Conservation (phyloP, 2,888 invertebrate species). For the Tetranychus piercei region DNA sequence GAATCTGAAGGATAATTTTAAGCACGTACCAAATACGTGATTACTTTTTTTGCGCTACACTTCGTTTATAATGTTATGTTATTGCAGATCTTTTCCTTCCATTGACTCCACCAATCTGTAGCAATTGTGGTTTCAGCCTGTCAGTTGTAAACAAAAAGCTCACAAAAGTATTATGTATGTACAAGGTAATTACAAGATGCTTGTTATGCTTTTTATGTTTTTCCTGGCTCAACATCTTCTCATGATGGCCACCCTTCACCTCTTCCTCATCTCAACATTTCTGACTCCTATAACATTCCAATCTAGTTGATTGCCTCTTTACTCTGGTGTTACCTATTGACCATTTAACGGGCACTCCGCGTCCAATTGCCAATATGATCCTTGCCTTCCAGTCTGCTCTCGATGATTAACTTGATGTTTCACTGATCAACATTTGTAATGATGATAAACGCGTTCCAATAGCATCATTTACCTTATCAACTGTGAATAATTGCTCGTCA, state of each 20-base stretch:
- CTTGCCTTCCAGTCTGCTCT: not conserved
- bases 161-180: not conserved
- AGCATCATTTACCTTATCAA: not conserved
- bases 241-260: not conserved
- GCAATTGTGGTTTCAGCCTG: no score
- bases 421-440: not conserved
- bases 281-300: not conserved
- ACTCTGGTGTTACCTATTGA: not conserved
- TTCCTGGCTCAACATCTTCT: not conserved
- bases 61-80: no score
- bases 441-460: not conserved
- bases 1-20: not conserved
- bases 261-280: not conserved
- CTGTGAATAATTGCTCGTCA: not conserved
- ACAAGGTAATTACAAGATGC: not conserved
- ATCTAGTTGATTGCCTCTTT: not conserved
- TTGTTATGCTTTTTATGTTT: slow-evolving; percentile 1
- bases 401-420: not conserved
- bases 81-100: not conserved
- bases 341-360: not conserved
- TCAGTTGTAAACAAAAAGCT: no score
- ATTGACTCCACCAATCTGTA: not conserved
- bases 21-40: not conserved
- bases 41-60: not conserved
- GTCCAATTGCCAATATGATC: not conserved